Evolutionary conservation across 2,797 vertebrate species (phyloP), one percentile per base, ranked within the genome.

Genomic region (Pseudotriccus pelzelni): DNA sequence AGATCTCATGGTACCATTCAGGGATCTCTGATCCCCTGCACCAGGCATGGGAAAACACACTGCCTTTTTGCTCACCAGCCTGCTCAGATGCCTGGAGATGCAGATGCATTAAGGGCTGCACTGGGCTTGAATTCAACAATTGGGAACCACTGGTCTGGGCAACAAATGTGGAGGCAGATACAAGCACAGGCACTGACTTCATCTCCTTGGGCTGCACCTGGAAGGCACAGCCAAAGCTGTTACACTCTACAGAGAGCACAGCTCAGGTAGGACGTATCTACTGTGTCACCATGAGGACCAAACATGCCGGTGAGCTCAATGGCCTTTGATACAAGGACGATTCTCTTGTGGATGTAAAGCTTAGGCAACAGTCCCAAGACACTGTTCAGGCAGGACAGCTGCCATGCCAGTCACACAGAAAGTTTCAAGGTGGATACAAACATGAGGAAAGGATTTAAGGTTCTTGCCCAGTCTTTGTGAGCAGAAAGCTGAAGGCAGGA

Each of bases 231-330:
- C 13, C 41, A 64, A 68, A 36, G 60, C 49, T 53, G n/a, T 44
- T 41, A n/a, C 0, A 5, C 14, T 62, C 64, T 30, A 14, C 1
- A 1, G 59, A 55, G 30, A 77, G 41, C 4, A 67, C 4, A 47
- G 56, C 17, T 60, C 50, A 66, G 32, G 17, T 21, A 58, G 47
- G 52, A 53, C 0, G 0, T 4, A 55, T 1, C 58, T 46, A 46
- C 34, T 3, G 12, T 64, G 62, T 30, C 15, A 12, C 41, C 43
- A 10, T 1, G 15, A 84, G 53, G 37, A 92, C 12, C 14, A 81
- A 32, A 64, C 1, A 0, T 3, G 6, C 37, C 62, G 27, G 25
- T 64, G 30, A 93, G 66, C 43, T 68, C n/a, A 34, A 88, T 50
- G 9, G 22, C 20, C 62, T 78, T 34, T 22, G 24, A 32, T 32